These are phyloP conservation scores for Magallana angulata DNA, from an alignment of 1,140 invertebrate genomes.

Conservation along the genomic window DNA sequence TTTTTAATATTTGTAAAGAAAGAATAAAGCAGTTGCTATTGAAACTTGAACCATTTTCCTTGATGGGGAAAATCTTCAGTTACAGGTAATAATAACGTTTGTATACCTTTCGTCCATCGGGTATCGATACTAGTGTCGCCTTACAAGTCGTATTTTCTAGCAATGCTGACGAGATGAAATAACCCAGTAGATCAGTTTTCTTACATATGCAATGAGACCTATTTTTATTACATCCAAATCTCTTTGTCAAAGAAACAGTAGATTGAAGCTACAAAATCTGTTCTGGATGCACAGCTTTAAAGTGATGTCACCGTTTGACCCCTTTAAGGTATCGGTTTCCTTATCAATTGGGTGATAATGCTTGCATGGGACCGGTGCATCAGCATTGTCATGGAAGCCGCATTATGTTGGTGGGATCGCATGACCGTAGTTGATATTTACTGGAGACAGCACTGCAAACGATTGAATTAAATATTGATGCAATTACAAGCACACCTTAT, in stretches of 20 bases:
- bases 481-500: neutral
- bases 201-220: neutral
- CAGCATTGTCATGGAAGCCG: neutral
- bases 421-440: neutral
- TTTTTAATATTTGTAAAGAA: too few species aligned
- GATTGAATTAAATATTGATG: slow-evolving; percentile 7
- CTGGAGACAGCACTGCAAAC: neutral
- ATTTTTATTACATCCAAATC: slow-evolving; percentile 27
- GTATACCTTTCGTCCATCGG: too few species aligned
- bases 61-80: too few species aligned
- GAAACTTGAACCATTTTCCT: too few species aligned
- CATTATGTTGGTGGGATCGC: neutral
- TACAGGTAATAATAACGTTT: too few species aligned
- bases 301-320: neutral
- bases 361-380: neutral
- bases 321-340: neutral
- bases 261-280: neutral
- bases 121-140: too few species aligned
- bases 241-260: slow-evolving; percentile 13
- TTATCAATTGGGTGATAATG: slow-evolving; percentile 15
- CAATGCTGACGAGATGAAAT: neutral
- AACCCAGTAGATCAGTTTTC: neutral
- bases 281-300: neutral
- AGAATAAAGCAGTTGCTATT: too few species aligned
- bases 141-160: too few species aligned